Base-by-base conservation (phyloP, 1,140 invertebrate species). In the Heliconius hermathena region DNA sequence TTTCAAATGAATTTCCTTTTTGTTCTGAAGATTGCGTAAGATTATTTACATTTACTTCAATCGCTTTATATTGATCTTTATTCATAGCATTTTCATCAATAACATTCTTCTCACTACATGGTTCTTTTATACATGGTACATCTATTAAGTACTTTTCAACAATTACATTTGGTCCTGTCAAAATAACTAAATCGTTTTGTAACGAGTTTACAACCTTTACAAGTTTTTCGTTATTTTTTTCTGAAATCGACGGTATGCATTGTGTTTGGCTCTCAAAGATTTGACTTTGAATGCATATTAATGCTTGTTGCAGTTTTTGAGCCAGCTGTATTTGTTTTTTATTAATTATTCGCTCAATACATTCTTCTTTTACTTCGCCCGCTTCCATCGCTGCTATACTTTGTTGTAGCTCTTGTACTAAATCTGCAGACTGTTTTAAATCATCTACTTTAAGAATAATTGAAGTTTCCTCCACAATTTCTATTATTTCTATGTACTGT, bases 381-480 rank as follows among this genome's bases (percentile, higher is more conserved):
- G 66, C 11, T 80, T 88, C 79, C 13, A 38, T 70, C 4, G 57
- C 36, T 9, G 73, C 29, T 41, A 90, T 74, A 82, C 82, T 89
- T 78, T 90, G 87, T 29, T 82, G 82, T 76, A 93, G 80, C 81
- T 92, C 85, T 73, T 81, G 84, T 33, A 88, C 90, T 78, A 90
- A 84, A 71, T 87, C 75, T 11, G 85, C 79, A 16, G 86, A 82
- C 74, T 90, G 84, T 75, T 87, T 81, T 11, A 91, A 81, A 46
- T 91, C 81, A 16, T 90, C 87, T 76, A 89, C 71, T 54, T 88
- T 88, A 36, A 91, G 87, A 18, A 87, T 73, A 52, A 85, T 83
- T 22, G 84, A 86, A 73, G 87, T 87, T 85, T 89, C 89, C 84
- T 92, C 90, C 57, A 91, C 84, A 52, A 87, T 88, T 83, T 92